Evolutionary conservation across 2,888 invertebrate species (phyloP).

Genomic region (Ophion costatus): DNA sequence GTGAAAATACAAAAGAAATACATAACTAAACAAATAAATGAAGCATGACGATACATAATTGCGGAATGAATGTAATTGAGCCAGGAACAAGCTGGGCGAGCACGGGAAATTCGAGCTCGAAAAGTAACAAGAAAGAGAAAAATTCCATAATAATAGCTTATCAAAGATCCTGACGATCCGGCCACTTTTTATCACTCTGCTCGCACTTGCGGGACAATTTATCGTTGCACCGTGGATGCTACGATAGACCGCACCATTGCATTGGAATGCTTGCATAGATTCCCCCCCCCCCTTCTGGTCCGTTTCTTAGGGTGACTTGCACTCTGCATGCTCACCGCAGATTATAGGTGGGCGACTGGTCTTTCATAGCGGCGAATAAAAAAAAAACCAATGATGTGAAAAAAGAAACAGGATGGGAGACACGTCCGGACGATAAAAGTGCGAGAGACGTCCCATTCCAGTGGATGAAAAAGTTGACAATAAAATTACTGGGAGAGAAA

Average conservation of each 20-base stretch:
- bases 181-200: neutral
- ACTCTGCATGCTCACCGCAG: slow-evolving; percentile 50
- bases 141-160: neutral
- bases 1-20: no score
- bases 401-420: neutral
- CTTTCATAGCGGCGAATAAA: slow-evolving; percentile 22
- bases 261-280: slow-evolving; percentile 48
- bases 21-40: no score
- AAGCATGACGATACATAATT: no score
- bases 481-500: neutral
- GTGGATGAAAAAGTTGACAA: neutral
- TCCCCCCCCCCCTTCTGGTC: slow-evolving; percentile 18
- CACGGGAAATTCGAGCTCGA: no score
- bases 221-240: slow-evolving; percentile 9
- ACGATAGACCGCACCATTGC: slow-evolving; percentile 43
- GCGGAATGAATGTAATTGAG: no score
- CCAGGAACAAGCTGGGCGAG: no score
- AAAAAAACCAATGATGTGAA: slow-evolving; percentile 1
- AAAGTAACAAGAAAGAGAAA: no score
- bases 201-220: neutral
- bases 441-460: neutral
- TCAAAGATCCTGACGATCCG: neutral
- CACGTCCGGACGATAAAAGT: slow-evolving; percentile 15
- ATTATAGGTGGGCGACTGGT: slow-evolving; percentile 55
- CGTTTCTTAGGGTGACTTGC: slow-evolving; percentile 6